A percentile compares a stretch with the other conserved stretches of the same genome.
phyloP scores from a whole-genome alignment of 2,888 invertebrate genomes.

The Epirrhoe alternata region DNA sequence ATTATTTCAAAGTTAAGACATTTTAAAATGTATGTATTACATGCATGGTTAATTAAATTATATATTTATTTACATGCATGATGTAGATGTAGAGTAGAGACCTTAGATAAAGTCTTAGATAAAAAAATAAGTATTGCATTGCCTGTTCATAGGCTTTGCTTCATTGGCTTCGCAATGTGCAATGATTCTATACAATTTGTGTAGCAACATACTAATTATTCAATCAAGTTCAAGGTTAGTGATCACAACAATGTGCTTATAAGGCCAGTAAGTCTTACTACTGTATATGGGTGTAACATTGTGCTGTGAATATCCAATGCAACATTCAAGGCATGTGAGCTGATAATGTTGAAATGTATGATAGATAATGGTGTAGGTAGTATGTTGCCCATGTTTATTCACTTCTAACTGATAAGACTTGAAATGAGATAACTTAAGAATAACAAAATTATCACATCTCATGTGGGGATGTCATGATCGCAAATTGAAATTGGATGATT shows the following conservation, averaged over 20 bases:
- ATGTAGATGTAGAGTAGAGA: too few species aligned
- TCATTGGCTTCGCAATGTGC: constrained; percentile 18
- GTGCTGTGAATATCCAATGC: constrained; percentile 50
- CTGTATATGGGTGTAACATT: constrained; percentile 56
- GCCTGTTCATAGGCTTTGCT: constrained; percentile 7
- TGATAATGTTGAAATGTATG: constrained; percentile 23
- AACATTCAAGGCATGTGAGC: constrained; percentile 47
- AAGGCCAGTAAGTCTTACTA: constrained; percentile 43
- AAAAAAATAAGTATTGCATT: constrained; percentile 4
- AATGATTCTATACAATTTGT: constrained; percentile 17
- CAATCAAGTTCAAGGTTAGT: constrained; percentile 58
- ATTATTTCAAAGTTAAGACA: background rate
- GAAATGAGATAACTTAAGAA: constrained; percentile 18
- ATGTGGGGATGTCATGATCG: background rate
- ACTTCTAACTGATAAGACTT: constrained; percentile 21
- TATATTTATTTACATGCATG: background rate
- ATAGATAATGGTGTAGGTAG: constrained; percentile 10
- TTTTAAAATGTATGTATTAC: background rate
- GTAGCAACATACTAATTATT: constrained; percentile 19
- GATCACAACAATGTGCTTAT: constrained; percentile 44
- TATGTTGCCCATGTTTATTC: constrained; percentile 13
- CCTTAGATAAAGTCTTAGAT: background rate
- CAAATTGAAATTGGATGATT: background rate
- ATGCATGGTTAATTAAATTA: background rate
- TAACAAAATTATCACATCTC: constrained; percentile 8